Conservation (phyloP, 2,113 vertebrate species). For the Gambusia holbrooki region DNA sequence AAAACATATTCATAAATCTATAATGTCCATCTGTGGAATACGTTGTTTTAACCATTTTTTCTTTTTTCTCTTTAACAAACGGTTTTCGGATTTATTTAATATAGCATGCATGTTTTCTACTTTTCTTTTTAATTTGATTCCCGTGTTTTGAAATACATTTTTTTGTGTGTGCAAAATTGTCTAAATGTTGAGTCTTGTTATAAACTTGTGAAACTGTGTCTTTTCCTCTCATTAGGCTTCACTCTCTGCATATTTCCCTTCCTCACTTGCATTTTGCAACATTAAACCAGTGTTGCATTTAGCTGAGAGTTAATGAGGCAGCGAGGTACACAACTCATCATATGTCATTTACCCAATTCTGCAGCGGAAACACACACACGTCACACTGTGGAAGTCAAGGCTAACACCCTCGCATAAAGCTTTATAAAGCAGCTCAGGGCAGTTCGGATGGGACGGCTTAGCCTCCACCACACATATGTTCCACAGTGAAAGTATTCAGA, state of each 20-base stretch:
- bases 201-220: constrained; percentile 30
- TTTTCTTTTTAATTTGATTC: not conserved
- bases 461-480: constrained; percentile 35
- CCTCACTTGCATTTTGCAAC: constrained; percentile 13
- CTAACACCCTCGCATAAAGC: constrained; percentile 71
- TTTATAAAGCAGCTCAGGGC: constrained; percentile 71
- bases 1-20: constrained; percentile 73
- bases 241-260: constrained; percentile 19
- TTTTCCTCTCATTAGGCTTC: constrained; percentile 29
- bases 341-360: constrained; percentile 23
- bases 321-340: constrained; percentile 13
- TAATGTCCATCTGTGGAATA: constrained; percentile 8
- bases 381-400: constrained; percentile 56
- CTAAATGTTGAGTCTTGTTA: constrained; percentile 20
- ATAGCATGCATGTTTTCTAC: not conserved
- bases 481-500: constrained; percentile 32
- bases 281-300: constrained; percentile 31
- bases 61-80: constrained; percentile 18
- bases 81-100: constrained; percentile 15
- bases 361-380: constrained; percentile 31
- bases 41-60: not conserved
- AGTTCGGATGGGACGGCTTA: constrained; percentile 65
- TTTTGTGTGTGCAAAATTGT: constrained; percentile 60
- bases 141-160: constrained; percentile 9
- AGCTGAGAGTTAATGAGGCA: constrained; percentile 30